Evolutionary conservation across 2,113 vertebrate genomes (phyloP).

Genomic region (Bettongia penicillata): DNA sequence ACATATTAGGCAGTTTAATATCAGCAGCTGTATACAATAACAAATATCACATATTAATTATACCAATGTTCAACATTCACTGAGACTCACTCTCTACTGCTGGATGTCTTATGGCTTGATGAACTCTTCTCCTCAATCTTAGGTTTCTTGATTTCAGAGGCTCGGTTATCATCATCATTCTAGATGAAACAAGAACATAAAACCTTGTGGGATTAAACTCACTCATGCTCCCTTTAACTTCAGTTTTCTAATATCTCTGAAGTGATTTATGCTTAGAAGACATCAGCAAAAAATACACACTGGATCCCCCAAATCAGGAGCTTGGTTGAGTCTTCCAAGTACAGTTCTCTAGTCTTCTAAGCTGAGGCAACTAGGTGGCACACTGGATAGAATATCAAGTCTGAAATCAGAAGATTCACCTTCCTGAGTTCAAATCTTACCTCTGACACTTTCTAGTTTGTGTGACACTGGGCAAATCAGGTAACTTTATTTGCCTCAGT

Average conservation of each 20-base stretch:
- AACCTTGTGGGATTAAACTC: constrained; percentile 44
- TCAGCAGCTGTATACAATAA: neutral
- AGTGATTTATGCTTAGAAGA: neutral
- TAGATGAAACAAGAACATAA: constrained; percentile 80
- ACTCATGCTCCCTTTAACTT: constrained; percentile 44
- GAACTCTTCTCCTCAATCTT: constrained; percentile 93
- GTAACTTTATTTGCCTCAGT: neutral
- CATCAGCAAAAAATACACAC: constrained; percentile 21
- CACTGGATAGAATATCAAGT: neutral
- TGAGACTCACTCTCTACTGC: constrained; percentile 93
- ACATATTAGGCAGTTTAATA: neutral
- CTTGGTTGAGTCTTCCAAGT: neutral
- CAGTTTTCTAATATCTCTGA: neutral
- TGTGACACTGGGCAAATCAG: neutral
- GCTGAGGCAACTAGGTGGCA: neutral
- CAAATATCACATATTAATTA: neutral
- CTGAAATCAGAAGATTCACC: neutral
- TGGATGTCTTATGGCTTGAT: constrained; percentile 91
- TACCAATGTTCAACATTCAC: neutral
- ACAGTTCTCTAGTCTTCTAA: neutral
- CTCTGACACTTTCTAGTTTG: neutral
- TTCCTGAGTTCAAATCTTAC: neutral
- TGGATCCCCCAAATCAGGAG: neutral
- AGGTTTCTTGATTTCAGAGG: constrained; percentile 93
- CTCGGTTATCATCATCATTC: constrained; percentile 93